These are phyloP conservation scores for Biston stratarius DNA, from an alignment of 2,888 invertebrate species.

Conservation along the genomic window DNA sequence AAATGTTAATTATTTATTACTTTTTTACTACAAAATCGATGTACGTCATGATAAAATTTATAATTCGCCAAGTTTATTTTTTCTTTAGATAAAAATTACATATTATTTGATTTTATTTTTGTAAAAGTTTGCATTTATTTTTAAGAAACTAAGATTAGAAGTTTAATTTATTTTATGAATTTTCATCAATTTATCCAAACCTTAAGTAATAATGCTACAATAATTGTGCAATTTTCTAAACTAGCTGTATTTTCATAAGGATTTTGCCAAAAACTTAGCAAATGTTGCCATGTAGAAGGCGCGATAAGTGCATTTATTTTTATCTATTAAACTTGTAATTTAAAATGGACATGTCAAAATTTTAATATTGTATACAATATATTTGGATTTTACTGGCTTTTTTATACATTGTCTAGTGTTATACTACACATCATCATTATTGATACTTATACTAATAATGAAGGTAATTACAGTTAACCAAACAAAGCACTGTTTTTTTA, in stretches of 20 bases:
- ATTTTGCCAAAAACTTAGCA: slow-evolving; percentile 71
- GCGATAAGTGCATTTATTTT: slow-evolving; percentile 79
- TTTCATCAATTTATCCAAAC: slow-evolving; percentile 51
- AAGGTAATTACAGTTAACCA: slow-evolving; percentile 75
- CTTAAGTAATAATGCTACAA: slow-evolving; percentile 41
- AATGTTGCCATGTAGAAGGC: slow-evolving; percentile 78
- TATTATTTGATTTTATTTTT: slow-evolving; percentile 54
- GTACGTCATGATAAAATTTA: slow-evolving; percentile 21
- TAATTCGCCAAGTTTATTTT: slow-evolving; percentile 15
- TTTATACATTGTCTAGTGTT: slow-evolving; percentile 77
- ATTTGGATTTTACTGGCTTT: slow-evolving; percentile 73
- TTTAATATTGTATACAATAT: slow-evolving; percentile 65
- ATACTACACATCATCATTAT: slow-evolving; percentile 67
- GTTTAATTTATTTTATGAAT: slow-evolving; percentile 57
- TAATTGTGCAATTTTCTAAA: slow-evolving; percentile 63
- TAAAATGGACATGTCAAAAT: slow-evolving; percentile 60
- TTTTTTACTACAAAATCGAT: slow-evolving; percentile 30
- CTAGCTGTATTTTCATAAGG: slow-evolving; percentile 62
- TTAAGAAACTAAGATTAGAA: slow-evolving; percentile 51
- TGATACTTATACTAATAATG: slow-evolving; percentile 62
- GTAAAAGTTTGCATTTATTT: slow-evolving; percentile 46
- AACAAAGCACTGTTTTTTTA: slow-evolving; percentile 54
- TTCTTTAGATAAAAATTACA: slow-evolving; percentile 27
- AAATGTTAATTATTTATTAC: slow-evolving; percentile 35
- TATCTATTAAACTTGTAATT: slow-evolving; percentile 63